Evolutionary conservation across 2,797 vertebrate species (phyloP).

Genomic region (Sarcophilus harrisii): DNA sequence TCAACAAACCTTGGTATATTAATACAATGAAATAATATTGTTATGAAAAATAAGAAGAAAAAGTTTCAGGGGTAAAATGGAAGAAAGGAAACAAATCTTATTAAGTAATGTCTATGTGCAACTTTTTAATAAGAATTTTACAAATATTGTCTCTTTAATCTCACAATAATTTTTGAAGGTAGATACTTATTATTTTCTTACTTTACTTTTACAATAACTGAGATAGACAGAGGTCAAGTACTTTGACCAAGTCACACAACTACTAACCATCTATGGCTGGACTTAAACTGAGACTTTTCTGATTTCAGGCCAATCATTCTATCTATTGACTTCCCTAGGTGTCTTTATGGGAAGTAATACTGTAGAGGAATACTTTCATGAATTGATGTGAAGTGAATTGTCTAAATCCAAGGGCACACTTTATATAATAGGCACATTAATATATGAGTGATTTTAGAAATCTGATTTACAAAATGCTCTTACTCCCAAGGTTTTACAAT

Average conservation of each 20-base stretch:
- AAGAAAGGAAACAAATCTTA: background rate
- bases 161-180: background rate
- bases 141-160: background rate
- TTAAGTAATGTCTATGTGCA: background rate
- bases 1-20: background rate
- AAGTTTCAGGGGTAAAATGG: background rate
- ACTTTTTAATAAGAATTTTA: background rate
- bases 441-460: background rate
- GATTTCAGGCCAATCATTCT: background rate
- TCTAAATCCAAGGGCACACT: background rate
- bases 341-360: background rate
- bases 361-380: background rate
- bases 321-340: background rate
- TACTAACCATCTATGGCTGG: background rate
- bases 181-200: background rate
- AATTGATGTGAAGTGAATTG: background rate
- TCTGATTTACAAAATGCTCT: background rate
- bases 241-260: background rate
- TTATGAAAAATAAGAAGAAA: background rate
- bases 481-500: background rate
- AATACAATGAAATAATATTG: background rate
- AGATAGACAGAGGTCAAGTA: too few relatives aligned
- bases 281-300: background rate
- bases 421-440: background rate
- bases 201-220: background rate